These are phyloP conservation scores for Montipora sp. DNA, from an alignment of 64 coral and sea anemone species.

Conservation along the genomic window DNA sequence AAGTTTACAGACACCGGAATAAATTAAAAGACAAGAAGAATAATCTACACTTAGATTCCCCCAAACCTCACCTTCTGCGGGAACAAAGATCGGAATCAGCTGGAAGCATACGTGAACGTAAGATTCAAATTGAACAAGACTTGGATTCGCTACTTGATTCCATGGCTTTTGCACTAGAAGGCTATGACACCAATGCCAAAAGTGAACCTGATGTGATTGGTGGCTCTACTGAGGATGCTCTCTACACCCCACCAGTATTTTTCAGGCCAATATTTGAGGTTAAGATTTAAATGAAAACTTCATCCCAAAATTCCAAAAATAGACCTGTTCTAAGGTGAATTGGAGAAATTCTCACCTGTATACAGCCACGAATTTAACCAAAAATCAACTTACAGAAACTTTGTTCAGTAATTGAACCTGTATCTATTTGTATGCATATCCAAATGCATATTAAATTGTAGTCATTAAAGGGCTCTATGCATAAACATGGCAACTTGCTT, in stretches of 20 bases:
- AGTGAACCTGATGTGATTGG: slow-evolving; percentile 2
- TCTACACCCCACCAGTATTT: slow-evolving; percentile 77
- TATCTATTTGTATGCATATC: no score
- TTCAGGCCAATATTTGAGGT: slow-evolving; percentile 96
- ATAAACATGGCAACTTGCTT: background rate
- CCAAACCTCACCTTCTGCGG: slow-evolving; percentile 67
- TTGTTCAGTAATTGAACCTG: no score
- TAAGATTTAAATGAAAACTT: slow-evolving; percentile 67
- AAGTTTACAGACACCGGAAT: slow-evolving; percentile 75
- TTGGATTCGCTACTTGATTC: slow-evolving; percentile 89
- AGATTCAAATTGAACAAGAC: slow-evolving; percentile 85
- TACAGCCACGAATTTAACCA: no score
- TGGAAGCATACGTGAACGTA: slow-evolving; percentile 79
- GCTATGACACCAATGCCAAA: background rate
- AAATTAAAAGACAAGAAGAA: slow-evolving; percentile 68
- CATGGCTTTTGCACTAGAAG: slow-evolving; percentile 78
- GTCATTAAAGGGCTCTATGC: background rate
- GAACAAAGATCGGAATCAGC: slow-evolving; percentile 57
- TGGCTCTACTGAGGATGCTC: slow-evolving; percentile 1
- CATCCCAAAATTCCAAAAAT: no score
- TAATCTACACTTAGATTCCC: slow-evolving; percentile 84
- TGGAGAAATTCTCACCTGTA: no score
- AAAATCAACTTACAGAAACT: no score
- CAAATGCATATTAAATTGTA: background rate
- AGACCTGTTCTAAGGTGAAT: no score